Base-by-base conservation (phyloP, 53 echinoderm and acorn worm genomes). In the Actinopyga echinites region DNA sequence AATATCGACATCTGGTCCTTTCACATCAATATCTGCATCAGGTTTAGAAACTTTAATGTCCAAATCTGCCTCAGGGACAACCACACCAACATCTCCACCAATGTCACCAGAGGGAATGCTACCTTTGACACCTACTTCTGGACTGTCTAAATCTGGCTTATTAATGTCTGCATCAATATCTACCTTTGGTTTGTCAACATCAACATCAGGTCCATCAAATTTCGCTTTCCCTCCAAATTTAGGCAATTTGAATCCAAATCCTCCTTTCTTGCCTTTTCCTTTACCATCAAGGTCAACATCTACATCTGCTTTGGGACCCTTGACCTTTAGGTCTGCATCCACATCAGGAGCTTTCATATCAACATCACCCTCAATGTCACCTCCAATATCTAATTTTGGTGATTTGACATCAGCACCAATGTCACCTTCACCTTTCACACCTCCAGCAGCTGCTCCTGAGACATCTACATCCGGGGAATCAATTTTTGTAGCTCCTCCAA, bases 21-120 rank as follows among this genome's bases (percentile, higher is more conserved):
- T 67, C n/a, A 67, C 49, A 8, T 83, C 91, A 65, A 79, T 77
- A 80, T 84, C 85, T 53, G 86, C 83, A 79, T 92, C 92, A 43
- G 92, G 92, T 63, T 83, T 86, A 24, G 79, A 79, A 44, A 86
- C 86, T 26, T 85, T 89, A 19, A 88, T 30, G 65, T 82, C 85
- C 5, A 89, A 68, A 84, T 91, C 89, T 55, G 45, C 86, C 38
- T 84, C 80, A 20, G 93, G 93, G 30, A 28, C 31, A 44, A 85
- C 57, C 55, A 12, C 74, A 26, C 61, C 56, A 34, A 83, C 26
- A 87, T 82, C 85, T 36, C 79, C 64, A 38, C 87, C 88, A 28
- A 38, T 80, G 79, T 83, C 89, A 57, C 79, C 89, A 54, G 64
- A 79, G 13, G 90, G 57, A 45, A 87, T 82, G 86, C 87, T 90